phyloP scores from a whole-genome alignment of 2,888 invertebrate species.

The Ornithoptera priamus region DNA sequence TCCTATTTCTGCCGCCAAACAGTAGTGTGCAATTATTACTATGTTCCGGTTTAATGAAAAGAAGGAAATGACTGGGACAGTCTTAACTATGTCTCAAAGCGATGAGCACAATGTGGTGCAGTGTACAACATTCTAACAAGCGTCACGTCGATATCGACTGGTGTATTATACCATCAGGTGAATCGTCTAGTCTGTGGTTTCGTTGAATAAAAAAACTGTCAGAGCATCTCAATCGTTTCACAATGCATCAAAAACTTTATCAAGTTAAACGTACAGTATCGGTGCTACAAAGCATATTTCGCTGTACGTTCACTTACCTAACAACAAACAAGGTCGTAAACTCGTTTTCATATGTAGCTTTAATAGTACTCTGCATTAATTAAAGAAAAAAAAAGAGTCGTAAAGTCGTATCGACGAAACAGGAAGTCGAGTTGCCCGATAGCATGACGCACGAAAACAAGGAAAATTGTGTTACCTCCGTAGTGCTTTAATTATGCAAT shows the following conservation, averaged over 20 bases:
- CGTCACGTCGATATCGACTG: too few relatives aligned
- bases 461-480: background rate
- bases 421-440: slow-evolving; percentile 17
- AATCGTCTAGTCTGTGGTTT: too few relatives aligned
- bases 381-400: slow-evolving; percentile 7
- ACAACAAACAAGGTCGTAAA: slow-evolving; percentile 13
- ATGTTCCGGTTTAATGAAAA: too few relatives aligned
- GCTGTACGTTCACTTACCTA: background rate
- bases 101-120: too few relatives aligned
- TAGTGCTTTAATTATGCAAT: background rate
- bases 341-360: background rate
- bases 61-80: too few relatives aligned
- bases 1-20: too few relatives aligned
- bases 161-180: too few relatives aligned
- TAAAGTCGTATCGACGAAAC: slow-evolving; percentile 6
- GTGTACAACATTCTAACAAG: too few relatives aligned
- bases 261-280: background rate
- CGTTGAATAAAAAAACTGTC: too few relatives aligned
- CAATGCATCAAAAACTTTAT: background rate
- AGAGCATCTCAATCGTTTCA: too few relatives aligned
- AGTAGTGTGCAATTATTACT: too few relatives aligned
- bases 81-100: too few relatives aligned
- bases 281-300: background rate
- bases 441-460: slow-evolving; percentile 9
- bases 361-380: slow-evolving; percentile 8